Evolutionary conservation across 2,888 invertebrate species (phyloP).

Genomic region (Bembecia ichneumoniformis): DNA sequence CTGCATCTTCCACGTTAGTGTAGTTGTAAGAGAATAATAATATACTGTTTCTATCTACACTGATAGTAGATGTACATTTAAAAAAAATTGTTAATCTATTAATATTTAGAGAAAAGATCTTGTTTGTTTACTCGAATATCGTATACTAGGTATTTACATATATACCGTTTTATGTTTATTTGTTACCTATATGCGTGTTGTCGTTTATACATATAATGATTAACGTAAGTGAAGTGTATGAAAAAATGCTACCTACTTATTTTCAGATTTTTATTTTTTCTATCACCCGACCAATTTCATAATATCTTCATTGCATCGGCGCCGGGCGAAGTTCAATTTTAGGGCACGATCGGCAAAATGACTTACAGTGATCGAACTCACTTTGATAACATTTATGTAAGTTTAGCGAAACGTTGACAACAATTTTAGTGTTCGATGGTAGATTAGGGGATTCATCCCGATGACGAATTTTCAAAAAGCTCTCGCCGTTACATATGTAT

Average conservation of each 20-base stretch:
- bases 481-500: constrained; percentile 32
- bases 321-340: constrained; percentile 40
- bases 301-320: constrained; percentile 35
- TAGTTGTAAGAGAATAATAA: constrained; percentile 56
- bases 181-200: constrained; percentile 57
- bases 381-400: constrained; percentile 38
- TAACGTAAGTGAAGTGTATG: constrained; percentile 62
- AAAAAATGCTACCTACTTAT: constrained; percentile 70
- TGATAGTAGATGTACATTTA: constrained; percentile 40
- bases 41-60: constrained; percentile 52
- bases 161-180: constrained; percentile 51
- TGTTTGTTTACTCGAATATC: constrained; percentile 47
- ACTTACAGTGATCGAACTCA: constrained; percentile 46
- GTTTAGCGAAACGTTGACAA: constrained; percentile 44
- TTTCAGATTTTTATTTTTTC: constrained; percentile 72
- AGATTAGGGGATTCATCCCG: constrained; percentile 56
- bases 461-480: constrained; percentile 38
- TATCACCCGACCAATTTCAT: constrained; percentile 65
- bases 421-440: constrained; percentile 56
- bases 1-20: constrained; percentile 63
- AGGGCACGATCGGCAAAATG: constrained; percentile 53
- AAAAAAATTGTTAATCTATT: constrained; percentile 60
- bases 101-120: constrained; percentile 52
- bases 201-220: constrained; percentile 46
- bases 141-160: constrained; percentile 15